Evolutionary conservation across 2,797 vertebrate genomes (phyloP), one percentile per base, ranked within the genome.

Genomic region (Phylloscopus collybita): DNA sequence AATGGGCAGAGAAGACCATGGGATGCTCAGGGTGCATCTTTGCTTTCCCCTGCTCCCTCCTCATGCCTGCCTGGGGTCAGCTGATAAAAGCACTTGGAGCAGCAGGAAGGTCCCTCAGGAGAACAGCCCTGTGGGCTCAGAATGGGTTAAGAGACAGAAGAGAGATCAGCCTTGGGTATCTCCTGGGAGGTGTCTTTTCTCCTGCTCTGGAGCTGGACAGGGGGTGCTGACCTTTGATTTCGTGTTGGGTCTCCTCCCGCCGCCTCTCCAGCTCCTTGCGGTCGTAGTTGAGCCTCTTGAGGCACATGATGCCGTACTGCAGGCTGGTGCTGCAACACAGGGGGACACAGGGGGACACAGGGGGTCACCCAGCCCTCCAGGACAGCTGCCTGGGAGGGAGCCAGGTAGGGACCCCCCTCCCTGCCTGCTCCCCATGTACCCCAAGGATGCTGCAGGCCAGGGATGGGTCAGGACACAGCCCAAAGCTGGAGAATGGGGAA

Each of bases 231-330:
- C 99, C 99, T 98, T 99, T 99, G 97, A 99, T 98, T 91, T 99
- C 99, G 0, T 99, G 99, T 61, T 99, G 99, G 91, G 98, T 99
- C 92, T 99, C 98, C 71, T 99, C 99, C 97, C 99, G 97, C 90
- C 99, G 97, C 90, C 98, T 98, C 88, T 99, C 99, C 40, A 99
- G 97, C 92, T 99, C 99, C 97, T 99, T 99, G 89, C 99, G 98
- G 98, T 99, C 99, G 29, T 99, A 99, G 97, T 99, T 99, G 92
- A 99, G 98, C 95, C 98, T 98, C 98, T 99, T 99, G 98, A 99
- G 98, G 97, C 99, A 99, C 99, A 99, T 99, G 97, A 99, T 99
- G 88, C 99, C 99, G 0, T 99, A 99, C 97, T 99, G 99, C 87
- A 99, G 98, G 97, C 99, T 99, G 96, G 98, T 98, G 97, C 99